Conservation (phyloP, 2,113 vertebrate species). For the Neomonachus schauinslandi region DNA sequence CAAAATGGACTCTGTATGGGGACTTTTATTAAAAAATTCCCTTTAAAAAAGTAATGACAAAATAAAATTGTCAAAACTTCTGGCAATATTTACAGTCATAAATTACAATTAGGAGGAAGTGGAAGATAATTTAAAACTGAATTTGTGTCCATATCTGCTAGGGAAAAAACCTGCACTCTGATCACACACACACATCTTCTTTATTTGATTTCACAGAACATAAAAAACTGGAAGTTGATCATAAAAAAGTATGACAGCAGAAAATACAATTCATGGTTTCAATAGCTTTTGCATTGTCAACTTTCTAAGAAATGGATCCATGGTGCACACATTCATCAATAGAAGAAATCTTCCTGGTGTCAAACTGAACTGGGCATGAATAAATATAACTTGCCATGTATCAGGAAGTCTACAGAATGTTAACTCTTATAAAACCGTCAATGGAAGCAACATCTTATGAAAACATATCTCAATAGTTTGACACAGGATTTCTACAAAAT, state of each 20-base stretch:
- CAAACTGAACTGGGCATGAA: background rate
- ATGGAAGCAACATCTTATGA: background rate
- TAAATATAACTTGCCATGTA: conserved; percentile 38
- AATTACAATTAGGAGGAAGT: background rate
- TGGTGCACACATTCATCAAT: background rate
- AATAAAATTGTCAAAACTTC: background rate
- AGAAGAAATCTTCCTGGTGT: background rate
- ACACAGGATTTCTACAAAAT: background rate
- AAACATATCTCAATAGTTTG: background rate
- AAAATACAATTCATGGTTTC: conserved; percentile 50
- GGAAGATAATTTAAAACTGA: background rate
- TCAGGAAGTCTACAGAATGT: background rate
- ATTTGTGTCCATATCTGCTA: background rate
- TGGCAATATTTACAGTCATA: background rate
- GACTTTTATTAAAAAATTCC: background rate
- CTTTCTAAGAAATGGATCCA: conserved; percentile 48
- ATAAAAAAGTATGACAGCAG: background rate
- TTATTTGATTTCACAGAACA: background rate
- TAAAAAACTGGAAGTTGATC: background rate
- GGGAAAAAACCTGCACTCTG: background rate
- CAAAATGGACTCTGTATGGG: background rate
- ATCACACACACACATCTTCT: background rate
- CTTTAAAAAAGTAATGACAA: background rate
- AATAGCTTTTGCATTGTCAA: background rate
- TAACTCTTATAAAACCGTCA: conserved; percentile 56